Evolutionary conservation across 2,797 vertebrate species (phyloP).

Genomic region (Protonibea diacanthus): DNA sequence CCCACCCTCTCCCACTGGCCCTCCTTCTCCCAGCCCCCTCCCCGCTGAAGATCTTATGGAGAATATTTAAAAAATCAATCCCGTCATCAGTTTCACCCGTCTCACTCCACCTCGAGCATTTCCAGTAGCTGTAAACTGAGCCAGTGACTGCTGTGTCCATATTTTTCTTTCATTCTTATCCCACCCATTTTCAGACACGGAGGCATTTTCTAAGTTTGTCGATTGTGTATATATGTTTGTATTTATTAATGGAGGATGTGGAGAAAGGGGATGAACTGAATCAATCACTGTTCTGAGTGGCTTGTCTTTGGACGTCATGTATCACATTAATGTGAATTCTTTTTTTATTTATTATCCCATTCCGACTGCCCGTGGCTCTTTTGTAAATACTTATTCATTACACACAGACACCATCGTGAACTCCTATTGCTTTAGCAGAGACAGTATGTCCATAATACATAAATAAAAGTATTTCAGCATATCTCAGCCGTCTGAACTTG

Average conservation of each 20-base stretch:
- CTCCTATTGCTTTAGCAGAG: slow-evolving; percentile 31
- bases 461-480: slow-evolving; percentile 18
- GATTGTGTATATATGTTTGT: slow-evolving; percentile 76
- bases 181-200: slow-evolving; percentile 9
- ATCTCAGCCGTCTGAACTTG: slow-evolving; percentile 25
- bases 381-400: slow-evolving; percentile 55
- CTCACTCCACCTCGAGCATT: slow-evolving; percentile 14
- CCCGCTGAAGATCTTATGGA: slow-evolving; percentile 73
- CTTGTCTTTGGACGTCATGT: slow-evolving; percentile 39
- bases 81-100: not conserved
- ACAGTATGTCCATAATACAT: slow-evolving; percentile 8
- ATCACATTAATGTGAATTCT: slow-evolving; percentile 47
- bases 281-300: slow-evolving; percentile 39
- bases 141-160: slow-evolving; percentile 51
- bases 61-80: slow-evolving; percentile 8
- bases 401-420: slow-evolving; percentile 2
- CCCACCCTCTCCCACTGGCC: slow-evolving; percentile 26
- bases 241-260: slow-evolving; percentile 66
- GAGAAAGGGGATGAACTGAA: slow-evolving; percentile 48
- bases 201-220: slow-evolving; percentile 42
- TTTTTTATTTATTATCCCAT: slow-evolving; percentile 58
- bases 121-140: slow-evolving; percentile 69
- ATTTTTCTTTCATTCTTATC: slow-evolving; percentile 11
- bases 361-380: slow-evolving; percentile 11
- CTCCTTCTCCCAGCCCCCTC: slow-evolving; percentile 40